Base-by-base conservation (phyloP, 2,888 invertebrate species). In the Hirtodrosophila histrioides region DNA sequence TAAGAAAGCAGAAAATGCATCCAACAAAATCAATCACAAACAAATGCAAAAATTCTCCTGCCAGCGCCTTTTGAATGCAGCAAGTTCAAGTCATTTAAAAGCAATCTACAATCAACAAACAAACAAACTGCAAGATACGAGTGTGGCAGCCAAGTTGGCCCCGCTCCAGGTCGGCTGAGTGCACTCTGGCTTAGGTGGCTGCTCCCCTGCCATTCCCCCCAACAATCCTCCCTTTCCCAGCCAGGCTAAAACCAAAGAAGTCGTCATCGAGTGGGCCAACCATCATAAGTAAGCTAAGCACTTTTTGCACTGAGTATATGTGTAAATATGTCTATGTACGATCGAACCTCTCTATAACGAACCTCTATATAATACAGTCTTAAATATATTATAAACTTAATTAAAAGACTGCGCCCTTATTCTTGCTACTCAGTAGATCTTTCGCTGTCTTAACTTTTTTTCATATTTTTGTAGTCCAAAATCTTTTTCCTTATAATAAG, bases 251-350 rank as follows among this genome's bases (percentile, higher is more conserved):
- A 17, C 53, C 55, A 40, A 48, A 48, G 58, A 64, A 73, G 66
- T 66, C 62, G 57, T 65, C 85, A 87, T 80, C 80, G 88, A 80
- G 88, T 80, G 86, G 88, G 86, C 86, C 87, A 76, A 77, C 65
- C 86, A 85, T 44, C 83, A 86, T 82, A 82, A 82, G 81, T 82
- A 86, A 82, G 86, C 88, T 86, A 82, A 88, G 81, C 84, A 88
- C 86, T 82, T 81, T 69, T 44, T 41, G 79, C 57, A 31, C 67
- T 64, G 61, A 85, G 86, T 78, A 82, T 78, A 81, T 81, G 83
- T 85, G 75, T 69, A 75, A 66, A 74, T 64, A 62, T 62, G 31
- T n/a, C 39, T 31, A 31, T 8, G 2, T 31, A 31, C 31, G 6
- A 7, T 31, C 6, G 8, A 31, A 8, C 5, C 6, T 31, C 8